These are phyloP conservation scores for Protobothrops mucrosquamatus DNA, from an alignment of 2,113 vertebrate genomes.

Conservation along the genomic window DNA sequence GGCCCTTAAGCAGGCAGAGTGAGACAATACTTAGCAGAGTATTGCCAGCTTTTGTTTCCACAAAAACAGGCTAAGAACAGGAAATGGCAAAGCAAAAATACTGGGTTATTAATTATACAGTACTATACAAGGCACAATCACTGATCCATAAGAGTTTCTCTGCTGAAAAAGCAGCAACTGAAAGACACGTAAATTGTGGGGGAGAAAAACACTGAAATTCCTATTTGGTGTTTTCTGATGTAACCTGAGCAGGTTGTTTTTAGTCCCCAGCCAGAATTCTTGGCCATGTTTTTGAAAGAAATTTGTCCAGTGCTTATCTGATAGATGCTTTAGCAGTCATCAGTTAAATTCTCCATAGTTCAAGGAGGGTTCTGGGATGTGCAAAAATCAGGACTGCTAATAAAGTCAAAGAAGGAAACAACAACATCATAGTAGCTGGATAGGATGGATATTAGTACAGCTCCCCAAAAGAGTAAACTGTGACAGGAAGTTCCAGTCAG, in stretches of 20 bases:
- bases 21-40: background rate
- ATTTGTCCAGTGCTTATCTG: background rate
- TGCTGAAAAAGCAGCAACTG: background rate
- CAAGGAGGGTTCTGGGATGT: background rate
- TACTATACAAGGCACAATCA: background rate
- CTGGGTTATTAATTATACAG: background rate
- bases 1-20: background rate
- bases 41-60: background rate
- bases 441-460: background rate
- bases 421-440: background rate
- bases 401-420: background rate
- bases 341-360: background rate
- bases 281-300: background rate
- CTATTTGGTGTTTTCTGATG: background rate
- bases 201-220: background rate
- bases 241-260: background rate
- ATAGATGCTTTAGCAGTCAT: background rate
- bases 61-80: background rate
- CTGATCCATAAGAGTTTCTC: background rate
- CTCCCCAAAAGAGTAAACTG: background rate
- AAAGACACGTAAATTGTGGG: background rate
- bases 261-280: background rate
- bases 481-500: background rate
- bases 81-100: background rate
- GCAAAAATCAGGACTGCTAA: background rate